Base-by-base conservation (phyloP, 1,140 invertebrate species). In the Megalopta genalis region DNA sequence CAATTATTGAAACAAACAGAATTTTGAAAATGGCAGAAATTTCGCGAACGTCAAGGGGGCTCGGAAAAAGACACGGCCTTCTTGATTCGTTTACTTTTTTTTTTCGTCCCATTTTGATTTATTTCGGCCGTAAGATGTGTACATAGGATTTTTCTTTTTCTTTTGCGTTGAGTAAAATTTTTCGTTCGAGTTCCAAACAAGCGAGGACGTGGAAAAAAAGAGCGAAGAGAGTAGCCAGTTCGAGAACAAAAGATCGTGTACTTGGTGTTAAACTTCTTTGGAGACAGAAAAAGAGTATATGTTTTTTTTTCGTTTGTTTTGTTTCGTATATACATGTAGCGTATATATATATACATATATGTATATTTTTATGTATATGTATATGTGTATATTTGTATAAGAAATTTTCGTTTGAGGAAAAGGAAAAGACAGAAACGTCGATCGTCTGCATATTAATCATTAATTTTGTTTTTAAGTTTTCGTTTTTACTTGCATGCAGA, bases 1-100 rank as follows among this genome's bases (percentile, higher is more conserved):
- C 77, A 32, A 81, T 80, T 60, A 81, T 81, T 87, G 81, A 84
- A 54, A 59, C 46, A 63, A 78, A 71, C 80, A 25, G 52, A 27
- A 32, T 32, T 4, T 32, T 2, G 32, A n/a, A 54, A 64, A 73
- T n/a, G 6, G 32, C 67, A 57, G 46, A 49, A 49, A 59, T 49
- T 65, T 84, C 62, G n/a, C 54, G 60, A 66, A 21, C 62, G 68
- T 14, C 42, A 60, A 78, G 74, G 62, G 37, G 57, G 75, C 68
- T 25, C 66, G 82, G 46, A 16, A 42, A 71, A 42, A 52, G 9
- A 23, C 32, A 81, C 46, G 21, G 49, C 73, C 49, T 72, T 73
- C 62, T 69, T 76, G 39, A 23, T 77, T 63, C 59, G 37, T 54
- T 78, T 81, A 68, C 42, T 65, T 49, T 18, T 67, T 18, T 67